Conservation (phyloP, 2,888 invertebrate genomes). For the Aphodius granarius region DNA sequence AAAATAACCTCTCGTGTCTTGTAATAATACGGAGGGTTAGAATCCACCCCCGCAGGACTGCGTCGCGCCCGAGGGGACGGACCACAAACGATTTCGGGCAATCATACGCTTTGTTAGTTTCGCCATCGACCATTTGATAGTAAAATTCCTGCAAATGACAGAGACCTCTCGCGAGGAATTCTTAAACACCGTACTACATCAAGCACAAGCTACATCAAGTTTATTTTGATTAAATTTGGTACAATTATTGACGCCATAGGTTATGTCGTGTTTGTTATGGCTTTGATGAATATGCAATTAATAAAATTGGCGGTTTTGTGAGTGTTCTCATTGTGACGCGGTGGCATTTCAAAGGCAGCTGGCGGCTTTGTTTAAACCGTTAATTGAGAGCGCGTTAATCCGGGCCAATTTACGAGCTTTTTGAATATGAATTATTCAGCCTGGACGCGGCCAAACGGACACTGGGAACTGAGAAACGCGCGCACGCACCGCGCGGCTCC, state of each 20-base stretch:
- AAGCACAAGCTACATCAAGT: no score
- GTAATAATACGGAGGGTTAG: constrained; percentile 28
- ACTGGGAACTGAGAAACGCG: constrained; percentile 32
- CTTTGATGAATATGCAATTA: background rate
- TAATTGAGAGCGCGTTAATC: constrained; percentile 34
- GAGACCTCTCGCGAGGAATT: constrained; percentile 40
- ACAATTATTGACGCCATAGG: no score
- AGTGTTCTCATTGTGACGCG: background rate
- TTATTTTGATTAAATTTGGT: no score
- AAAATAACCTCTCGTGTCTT: constrained; percentile 28
- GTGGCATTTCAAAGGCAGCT: constrained; percentile 5
- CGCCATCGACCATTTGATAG: constrained; percentile 53
- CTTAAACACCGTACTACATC: constrained; percentile 16
- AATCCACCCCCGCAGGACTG: background rate
- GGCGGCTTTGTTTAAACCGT: constrained; percentile 32
- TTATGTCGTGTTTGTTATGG: background rate
- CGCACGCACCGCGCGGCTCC: constrained; percentile 7
- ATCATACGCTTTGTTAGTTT: constrained; percentile 52
- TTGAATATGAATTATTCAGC: constrained; percentile 35
- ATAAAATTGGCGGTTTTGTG: background rate
- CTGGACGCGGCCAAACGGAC: constrained; percentile 26
- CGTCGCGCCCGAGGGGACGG: constrained; percentile 26
- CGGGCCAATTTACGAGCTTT: constrained; percentile 34
- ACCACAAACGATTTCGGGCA: constrained; percentile 51
- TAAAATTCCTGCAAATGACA: constrained; percentile 56